Percentiles rank a stretch among this genome's conserved stretches.
These are phyloP conservation scores for Phaedon cochleariae DNA, from an alignment of 2,888 invertebrate genomes.

Conservation along the genomic window DNA sequence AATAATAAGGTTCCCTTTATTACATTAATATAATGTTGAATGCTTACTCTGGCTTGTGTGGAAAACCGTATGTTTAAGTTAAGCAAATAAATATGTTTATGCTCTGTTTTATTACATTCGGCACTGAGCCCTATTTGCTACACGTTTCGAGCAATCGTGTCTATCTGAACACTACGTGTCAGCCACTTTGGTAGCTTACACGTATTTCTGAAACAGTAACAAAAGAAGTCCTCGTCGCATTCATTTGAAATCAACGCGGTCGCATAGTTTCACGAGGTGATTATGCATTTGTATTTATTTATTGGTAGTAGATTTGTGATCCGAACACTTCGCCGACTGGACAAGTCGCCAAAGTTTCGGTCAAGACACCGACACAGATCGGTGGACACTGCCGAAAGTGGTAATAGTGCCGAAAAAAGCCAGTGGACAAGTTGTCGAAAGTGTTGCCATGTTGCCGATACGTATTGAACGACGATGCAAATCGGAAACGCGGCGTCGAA, in stretches of 20 bases:
- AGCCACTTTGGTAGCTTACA: constrained; percentile 41
- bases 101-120: constrained; percentile 61
- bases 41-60: constrained; percentile 30
- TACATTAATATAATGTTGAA: neutral
- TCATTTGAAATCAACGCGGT: constrained; percentile 3
- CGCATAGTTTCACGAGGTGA: neutral
- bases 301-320: no score
- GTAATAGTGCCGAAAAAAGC: no score
- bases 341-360: no score
- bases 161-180: constrained; percentile 56
- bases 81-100: constrained; percentile 38
- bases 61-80: constrained; percentile 38
- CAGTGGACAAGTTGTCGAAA: no score
- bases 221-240: constrained; percentile 28
- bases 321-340: no score
- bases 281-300: neutral
- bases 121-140: constrained; percentile 60
- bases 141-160: constrained; percentile 63
- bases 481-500: no score
- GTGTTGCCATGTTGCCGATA: no score
- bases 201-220: constrained; percentile 42
- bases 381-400: no score
- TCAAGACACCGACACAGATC: no score
- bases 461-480: no score
- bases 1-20: neutral